Evolutionary conservation across 1,140 invertebrate genomes (phyloP).

Genomic region (Papilio polyxenes): DNA sequence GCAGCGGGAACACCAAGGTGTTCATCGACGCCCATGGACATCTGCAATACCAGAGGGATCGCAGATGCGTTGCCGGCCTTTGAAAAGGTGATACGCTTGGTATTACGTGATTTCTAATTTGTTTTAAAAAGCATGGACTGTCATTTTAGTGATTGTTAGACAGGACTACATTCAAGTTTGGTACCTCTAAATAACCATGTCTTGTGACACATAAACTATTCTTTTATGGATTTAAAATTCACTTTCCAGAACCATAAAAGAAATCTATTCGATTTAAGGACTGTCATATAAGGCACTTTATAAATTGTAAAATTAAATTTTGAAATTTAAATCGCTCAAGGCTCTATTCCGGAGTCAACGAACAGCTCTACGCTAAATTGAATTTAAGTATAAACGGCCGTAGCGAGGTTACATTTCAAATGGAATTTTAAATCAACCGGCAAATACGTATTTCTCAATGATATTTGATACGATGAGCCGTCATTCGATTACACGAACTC

Average conservation of each 20-base stretch:
- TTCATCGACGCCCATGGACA: no score
- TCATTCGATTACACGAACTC: background rate
- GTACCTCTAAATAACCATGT: background rate
- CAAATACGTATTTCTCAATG: constrained; percentile 17
- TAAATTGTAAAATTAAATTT: constrained; percentile 43
- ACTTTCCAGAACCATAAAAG: background rate
- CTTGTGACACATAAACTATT: background rate
- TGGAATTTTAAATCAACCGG: constrained; percentile 14
- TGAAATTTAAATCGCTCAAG: constrained; percentile 49
- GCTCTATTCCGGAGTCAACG: constrained; percentile 49
- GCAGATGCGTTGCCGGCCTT: no score
- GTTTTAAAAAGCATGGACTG: no score
- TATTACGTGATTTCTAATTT: no score
- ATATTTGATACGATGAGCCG: constrained; percentile 8
- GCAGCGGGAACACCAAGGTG: no score
- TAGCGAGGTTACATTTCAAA: constrained; percentile 16
- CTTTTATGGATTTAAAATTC: background rate
- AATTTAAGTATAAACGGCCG: constrained; percentile 36
- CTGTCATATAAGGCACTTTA: constrained; percentile 37
- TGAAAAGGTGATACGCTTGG: no score
- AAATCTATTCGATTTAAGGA: constrained; percentile 10
- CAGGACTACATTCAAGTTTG: background rate
- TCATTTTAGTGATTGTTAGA: no score
- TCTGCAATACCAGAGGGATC: no score
- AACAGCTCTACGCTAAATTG: constrained; percentile 40